Conservation (phyloP, 2,797 vertebrate genomes). For the Molossus alvarezi region DNA sequence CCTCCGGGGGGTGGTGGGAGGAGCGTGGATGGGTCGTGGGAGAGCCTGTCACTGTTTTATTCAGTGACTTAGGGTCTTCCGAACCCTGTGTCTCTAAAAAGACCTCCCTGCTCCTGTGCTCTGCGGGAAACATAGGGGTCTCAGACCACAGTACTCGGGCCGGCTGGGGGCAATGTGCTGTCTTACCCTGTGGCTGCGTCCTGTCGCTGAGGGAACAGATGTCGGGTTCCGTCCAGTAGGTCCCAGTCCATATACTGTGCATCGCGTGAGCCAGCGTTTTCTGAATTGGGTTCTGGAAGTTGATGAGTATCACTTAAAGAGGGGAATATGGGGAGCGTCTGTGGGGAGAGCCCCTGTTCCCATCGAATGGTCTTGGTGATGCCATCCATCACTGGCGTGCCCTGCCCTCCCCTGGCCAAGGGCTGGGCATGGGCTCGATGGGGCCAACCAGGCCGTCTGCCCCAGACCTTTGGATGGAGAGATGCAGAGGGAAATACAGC, state of each 20-base stretch:
- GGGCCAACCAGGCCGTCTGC: not conserved
- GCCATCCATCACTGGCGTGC: not conserved
- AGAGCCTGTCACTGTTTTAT: accelerated
- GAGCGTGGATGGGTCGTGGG: not conserved
- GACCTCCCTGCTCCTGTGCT: not conserved
- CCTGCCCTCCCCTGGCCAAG: not conserved
- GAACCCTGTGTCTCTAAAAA: not conserved
- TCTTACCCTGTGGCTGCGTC: accelerated
- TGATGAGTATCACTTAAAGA: not conserved
- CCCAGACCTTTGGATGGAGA: not conserved
- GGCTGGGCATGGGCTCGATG: not conserved
- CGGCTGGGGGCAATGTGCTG: not conserved
- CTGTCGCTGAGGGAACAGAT: not conserved
- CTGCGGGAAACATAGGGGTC: not conserved
- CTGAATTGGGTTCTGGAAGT: not conserved
- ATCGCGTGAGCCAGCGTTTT: not conserved
- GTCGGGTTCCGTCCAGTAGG: accelerated
- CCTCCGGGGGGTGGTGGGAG: not conserved
- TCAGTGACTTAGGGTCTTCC: not conserved
- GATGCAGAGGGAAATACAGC: not conserved
- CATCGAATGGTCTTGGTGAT: not conserved
- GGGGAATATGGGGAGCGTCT: accelerated
- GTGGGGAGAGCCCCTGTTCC: too few relatives aligned
- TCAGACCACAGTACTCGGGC: not conserved
- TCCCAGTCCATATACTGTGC: not conserved